Evolutionary conservation across 2,888 invertebrate species (phyloP), one percentile per base, ranked within the genome.

Genomic region (Caradrina clavipalpis): DNA sequence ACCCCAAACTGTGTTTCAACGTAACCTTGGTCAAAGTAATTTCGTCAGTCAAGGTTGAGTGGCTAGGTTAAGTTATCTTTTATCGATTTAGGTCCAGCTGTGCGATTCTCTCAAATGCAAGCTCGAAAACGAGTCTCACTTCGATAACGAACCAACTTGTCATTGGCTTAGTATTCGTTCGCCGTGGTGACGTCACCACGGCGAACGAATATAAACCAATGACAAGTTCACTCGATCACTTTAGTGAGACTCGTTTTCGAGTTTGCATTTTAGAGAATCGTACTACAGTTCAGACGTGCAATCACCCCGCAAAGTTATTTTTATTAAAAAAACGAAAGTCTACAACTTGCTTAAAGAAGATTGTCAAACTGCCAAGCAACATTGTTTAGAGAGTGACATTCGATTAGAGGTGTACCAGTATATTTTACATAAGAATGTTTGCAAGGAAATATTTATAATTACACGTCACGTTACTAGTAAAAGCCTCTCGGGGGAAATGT

Each of bases 61-160:
- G 58, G 15, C 15, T 55, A 26, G 26, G 39, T 59, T 15, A 54
- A 59, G 22, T 31, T 22, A 57, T 19, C 19, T 61, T 49, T 45
- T 57, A 67, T 73, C 19, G 60, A 78, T 63, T 67, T 31, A 53
- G 50, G 22, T 21, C 65, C 57, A n/a, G n/a, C n/a, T n/a, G n/a
- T n/a, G n/a, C n/a, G n/a, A n/a, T n/a, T n/a, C n/a, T n/a, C n/a
- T n/a, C n/a, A n/a, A n/a, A n/a, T n/a, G n/a, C n/a, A n/a, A n/a
- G n/a, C n/a, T n/a, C n/a, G n/a, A n/a, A n/a, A n/a, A n/a, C n/a
- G n/a, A n/a, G n/a, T n/a, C n/a, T n/a, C n/a, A n/a, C n/a, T n/a
- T n/a, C n/a, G n/a, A n/a, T n/a, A n/a, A n/a, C n/a, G n/a, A n/a
- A n/a, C n/a, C n/a, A n/a, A n/a, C n/a, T n/a, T n/a, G n/a, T n/a